phyloP scores from a whole-genome alignment of 2,888 invertebrate species.

The Tortricodes alternella region DNA sequence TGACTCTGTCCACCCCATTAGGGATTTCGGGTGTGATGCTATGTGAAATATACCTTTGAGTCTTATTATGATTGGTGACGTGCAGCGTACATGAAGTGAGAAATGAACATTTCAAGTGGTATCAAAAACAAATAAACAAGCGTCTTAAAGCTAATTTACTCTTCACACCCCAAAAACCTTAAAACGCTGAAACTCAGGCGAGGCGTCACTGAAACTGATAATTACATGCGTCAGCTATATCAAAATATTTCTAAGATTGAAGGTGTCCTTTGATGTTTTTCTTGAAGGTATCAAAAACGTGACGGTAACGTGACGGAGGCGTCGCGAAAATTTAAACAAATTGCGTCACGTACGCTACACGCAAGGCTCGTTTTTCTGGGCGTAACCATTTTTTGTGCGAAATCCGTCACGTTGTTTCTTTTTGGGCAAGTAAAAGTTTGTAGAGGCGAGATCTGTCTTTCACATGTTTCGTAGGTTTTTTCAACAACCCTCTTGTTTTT shows the following conservation, averaged over 20 bases:
- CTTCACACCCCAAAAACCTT: constrained; percentile 8
- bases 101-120: background rate
- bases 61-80: too few relatives aligned
- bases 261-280: constrained; percentile 30
- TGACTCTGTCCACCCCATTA: too few relatives aligned
- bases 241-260: constrained; percentile 22
- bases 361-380: constrained; percentile 34
- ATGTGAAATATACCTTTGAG: too few relatives aligned
- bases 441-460: background rate
- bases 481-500: too few relatives aligned
- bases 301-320: constrained; percentile 41
- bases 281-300: constrained; percentile 40
- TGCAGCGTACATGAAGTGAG: too few relatives aligned
- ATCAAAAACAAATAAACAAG: background rate
- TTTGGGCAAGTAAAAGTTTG: background rate
- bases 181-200: background rate
- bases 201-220: background rate
- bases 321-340: constrained; percentile 48
- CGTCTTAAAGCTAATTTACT: background rate
- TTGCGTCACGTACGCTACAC: constrained; percentile 48
- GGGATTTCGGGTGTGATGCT: too few relatives aligned
- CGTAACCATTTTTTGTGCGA: constrained; percentile 11
- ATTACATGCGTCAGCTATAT: constrained; percentile 19
- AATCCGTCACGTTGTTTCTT: background rate
- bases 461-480: too few relatives aligned